These are phyloP conservation scores for Drosophila pseudoobscura DNA, from an alignment of 1,140 invertebrate genomes.

Conservation along the genomic window DNA sequence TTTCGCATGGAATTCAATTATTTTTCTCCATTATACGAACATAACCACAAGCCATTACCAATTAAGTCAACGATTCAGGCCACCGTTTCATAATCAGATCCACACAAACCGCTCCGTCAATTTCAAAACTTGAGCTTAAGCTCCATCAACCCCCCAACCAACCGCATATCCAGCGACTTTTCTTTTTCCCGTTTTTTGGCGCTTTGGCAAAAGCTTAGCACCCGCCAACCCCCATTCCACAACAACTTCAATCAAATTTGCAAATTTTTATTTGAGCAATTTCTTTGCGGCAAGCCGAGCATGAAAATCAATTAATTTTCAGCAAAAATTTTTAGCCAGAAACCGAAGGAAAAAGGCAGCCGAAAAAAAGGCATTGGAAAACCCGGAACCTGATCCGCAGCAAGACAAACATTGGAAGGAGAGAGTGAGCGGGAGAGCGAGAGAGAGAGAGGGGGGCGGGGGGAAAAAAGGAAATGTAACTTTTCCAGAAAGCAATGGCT, in stretches of 20 bases:
- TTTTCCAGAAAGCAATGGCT: constrained; percentile 53
- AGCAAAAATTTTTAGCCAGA: constrained; percentile 67
- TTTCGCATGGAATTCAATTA: neutral
- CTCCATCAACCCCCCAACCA: constrained; percentile 4
- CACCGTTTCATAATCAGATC: constrained; percentile 43
- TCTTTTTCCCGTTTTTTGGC: constrained; percentile 41
- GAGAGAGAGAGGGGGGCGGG: constrained; percentile 20
- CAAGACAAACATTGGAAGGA: constrained; percentile 32
- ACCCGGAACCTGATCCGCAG: constrained; percentile 44
- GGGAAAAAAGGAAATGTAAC: constrained; percentile 38
- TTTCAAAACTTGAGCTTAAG: constrained; percentile 33
- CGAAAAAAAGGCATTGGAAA: constrained; percentile 38
- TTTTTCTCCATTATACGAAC: neutral
- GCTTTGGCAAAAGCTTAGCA: constrained; percentile 68
- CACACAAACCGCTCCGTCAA: constrained; percentile 45
- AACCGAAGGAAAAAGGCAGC: constrained; percentile 34
- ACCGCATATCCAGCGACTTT: neutral
- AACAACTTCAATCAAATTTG: constrained; percentile 80
- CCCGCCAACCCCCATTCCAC: constrained; percentile 16
- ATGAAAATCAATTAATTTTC: constrained; percentile 81
- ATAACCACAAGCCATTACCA: neutral
- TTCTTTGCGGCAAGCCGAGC: constrained; percentile 75
- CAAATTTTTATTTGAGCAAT: constrained; percentile 80
- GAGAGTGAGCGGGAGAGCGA: neutral
- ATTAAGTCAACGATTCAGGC: constrained; percentile 18